Evolutionary conservation across 2,797 vertebrate genomes (phyloP).

Genomic region (Pangasius djambal): DNA sequence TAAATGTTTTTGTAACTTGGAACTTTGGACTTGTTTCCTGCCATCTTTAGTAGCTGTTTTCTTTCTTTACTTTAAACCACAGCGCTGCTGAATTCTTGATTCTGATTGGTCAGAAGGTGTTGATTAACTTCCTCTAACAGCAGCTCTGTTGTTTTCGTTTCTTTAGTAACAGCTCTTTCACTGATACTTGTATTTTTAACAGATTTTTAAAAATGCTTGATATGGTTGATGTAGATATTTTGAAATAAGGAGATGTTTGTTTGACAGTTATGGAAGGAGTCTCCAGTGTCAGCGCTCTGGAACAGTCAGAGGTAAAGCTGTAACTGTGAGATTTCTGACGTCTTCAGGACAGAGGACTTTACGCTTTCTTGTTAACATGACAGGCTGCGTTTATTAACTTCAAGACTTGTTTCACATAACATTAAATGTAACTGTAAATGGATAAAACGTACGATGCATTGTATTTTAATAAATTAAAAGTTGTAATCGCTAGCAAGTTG

Average conservation of each 20-base stretch:
- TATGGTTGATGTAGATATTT: no score
- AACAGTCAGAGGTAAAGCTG: no score
- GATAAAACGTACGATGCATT: background rate
- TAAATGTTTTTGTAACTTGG: no score
- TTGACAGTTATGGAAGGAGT: background rate
- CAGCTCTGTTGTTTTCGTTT: background rate
- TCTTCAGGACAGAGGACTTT: no score
- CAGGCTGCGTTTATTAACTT: no score
- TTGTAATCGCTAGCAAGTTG: background rate
- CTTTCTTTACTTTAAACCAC: background rate
- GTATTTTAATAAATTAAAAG: background rate
- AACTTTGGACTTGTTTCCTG: no score
- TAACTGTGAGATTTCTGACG: no score
- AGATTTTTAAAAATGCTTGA: background rate
- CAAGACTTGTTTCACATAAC: no score
- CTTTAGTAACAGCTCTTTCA: background rate
- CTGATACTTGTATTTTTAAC: background rate
- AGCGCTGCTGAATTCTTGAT: background rate
- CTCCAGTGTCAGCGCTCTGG: background rate
- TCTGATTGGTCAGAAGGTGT: background rate
- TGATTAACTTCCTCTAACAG: background rate
- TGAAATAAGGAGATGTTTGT: background rate
- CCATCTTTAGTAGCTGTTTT: no score
- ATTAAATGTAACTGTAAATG: background rate
- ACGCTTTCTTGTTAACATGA: no score